Conservation (phyloP, 2,888 invertebrate species). For the Atherix ibis region DNA sequence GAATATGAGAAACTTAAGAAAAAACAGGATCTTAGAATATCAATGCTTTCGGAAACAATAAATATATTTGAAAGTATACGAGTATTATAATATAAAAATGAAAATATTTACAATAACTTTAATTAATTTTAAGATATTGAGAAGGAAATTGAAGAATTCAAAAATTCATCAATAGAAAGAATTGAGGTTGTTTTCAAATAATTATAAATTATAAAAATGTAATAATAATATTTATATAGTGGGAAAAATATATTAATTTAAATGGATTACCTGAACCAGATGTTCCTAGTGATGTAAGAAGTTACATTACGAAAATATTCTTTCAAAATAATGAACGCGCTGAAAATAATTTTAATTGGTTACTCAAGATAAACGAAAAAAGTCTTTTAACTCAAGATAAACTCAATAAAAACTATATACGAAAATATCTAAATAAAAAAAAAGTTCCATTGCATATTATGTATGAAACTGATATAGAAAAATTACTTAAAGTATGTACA, state of each 20-base stretch:
- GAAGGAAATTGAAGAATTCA: too few relatives aligned
- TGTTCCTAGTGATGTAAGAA: background rate
- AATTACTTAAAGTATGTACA: background rate
- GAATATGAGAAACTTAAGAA: too few relatives aligned
- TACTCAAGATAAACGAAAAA: conserved; percentile 3
- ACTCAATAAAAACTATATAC: too few relatives aligned
- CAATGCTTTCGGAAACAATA: too few relatives aligned
- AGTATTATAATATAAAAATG: too few relatives aligned
- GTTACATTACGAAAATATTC: conserved; percentile 1
- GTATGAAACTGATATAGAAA: conserved; percentile 1
- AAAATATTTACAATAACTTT: too few relatives aligned
- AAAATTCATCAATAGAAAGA: background rate
- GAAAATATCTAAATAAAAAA: too few relatives aligned
- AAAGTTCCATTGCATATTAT: background rate
- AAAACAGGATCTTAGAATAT: too few relatives aligned
- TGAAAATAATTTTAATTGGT: conserved; percentile 1
- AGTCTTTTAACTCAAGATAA: conserved; percentile 4
- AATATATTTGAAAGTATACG: too few relatives aligned
- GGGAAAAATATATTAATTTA: conserved; percentile 2
- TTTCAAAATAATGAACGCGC: background rate
- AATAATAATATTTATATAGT: background rate
- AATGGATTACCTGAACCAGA: conserved; percentile 2
- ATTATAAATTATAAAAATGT: background rate
- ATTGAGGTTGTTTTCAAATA: background rate
- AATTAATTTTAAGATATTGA: too few relatives aligned